Percentiles rank a stretch among this genome's conserved stretches.
Conservation (phyloP, 2,113 vertebrate species). For the Trichomycterus rosablanca region DNA sequence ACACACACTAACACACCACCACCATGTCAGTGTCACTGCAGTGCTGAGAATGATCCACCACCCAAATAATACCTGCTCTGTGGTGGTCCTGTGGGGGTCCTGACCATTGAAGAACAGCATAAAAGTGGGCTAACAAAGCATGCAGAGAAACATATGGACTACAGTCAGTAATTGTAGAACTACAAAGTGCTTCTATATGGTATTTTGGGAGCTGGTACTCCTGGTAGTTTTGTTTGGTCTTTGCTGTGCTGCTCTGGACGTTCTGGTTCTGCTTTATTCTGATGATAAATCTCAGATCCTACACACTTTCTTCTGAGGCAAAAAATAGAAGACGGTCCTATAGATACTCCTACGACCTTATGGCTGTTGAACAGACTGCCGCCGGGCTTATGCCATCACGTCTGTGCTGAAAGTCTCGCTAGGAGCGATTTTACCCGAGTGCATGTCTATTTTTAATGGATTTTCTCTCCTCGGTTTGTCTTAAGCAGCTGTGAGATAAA, state of each 20-base stretch:
- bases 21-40: too few species aligned
- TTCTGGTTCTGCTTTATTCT: background rate
- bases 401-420: conserved; percentile 20
- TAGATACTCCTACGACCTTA: background rate
- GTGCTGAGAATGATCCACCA: too few species aligned
- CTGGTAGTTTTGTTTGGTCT: too few species aligned
- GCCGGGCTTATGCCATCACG: conserved; percentile 23
- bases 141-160: too few species aligned
- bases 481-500: conserved; percentile 26
- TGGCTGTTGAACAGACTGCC: background rate
- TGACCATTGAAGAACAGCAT: too few species aligned
- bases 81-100: too few species aligned
- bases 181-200: too few species aligned
- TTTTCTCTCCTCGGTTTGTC: conserved; percentile 25
- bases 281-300: background rate
- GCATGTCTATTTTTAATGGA: conserved; percentile 26
- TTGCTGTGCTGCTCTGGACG: background rate
- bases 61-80: too few species aligned
- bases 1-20: too few species aligned
- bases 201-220: too few species aligned
- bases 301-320: background rate
- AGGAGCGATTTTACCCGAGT: conserved; percentile 23
- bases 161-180: too few species aligned
- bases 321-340: background rate
- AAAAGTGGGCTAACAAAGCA: too few species aligned